These are phyloP conservation scores for Trochalopteron elliotii DNA, from an alignment of 2,113 vertebrate species.

Conservation along the genomic window DNA sequence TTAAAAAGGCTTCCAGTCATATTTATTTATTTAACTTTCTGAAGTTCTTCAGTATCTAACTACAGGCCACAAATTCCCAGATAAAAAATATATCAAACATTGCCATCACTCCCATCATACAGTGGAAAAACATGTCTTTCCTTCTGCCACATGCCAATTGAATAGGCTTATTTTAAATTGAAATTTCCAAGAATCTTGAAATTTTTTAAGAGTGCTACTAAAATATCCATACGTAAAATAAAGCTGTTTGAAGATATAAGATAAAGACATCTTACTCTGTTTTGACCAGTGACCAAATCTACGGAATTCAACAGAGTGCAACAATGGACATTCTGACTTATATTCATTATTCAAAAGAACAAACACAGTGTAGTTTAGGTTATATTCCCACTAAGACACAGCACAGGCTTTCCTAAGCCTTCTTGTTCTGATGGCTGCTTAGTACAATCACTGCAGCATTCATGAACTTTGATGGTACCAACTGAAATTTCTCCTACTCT, in stretches of 20 bases:
- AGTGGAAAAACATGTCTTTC: background rate
- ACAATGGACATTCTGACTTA: background rate
- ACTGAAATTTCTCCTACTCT: background rate
- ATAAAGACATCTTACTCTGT: background rate
- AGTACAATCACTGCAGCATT: background rate
- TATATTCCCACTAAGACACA: background rate
- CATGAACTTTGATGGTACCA: background rate
- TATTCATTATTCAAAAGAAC: background rate
- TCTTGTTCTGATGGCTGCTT: background rate
- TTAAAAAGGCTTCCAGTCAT: background rate
- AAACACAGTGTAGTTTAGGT: background rate
- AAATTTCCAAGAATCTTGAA: background rate
- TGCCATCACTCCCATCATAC: background rate
- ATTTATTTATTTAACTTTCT: background rate
- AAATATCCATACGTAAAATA: background rate
- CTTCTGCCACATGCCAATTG: background rate
- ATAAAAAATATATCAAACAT: background rate
- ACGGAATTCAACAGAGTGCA: background rate
- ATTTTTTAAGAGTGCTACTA: background rate
- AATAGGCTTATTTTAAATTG: background rate
- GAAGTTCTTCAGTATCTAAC: background rate
- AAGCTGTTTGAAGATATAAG: background rate
- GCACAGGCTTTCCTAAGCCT: background rate
- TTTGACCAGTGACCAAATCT: background rate
- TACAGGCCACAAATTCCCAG: background rate